Evolutionary conservation across 2,113 vertebrate species (phyloP).

Genomic region (Dinomys branickii): DNA sequence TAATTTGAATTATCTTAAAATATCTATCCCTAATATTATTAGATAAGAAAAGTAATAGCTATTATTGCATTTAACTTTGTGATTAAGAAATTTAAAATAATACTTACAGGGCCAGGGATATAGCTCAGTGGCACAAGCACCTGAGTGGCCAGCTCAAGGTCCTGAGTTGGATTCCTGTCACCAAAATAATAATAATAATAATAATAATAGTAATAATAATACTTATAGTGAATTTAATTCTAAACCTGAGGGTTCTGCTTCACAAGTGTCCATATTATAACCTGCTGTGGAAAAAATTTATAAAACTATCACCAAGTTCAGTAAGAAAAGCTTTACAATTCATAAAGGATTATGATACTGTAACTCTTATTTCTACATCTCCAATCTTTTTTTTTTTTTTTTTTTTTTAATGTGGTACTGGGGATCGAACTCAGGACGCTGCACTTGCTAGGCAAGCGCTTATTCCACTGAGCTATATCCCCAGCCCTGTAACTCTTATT

Average conservation of each 20-base stretch:
- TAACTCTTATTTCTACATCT: conserved; percentile 30
- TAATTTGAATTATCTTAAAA: conserved; percentile 43
- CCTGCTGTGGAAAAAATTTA: not conserved
- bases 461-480: too few species aligned
- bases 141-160: too few species aligned
- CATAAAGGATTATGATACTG: not conserved
- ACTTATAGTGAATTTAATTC: not conserved
- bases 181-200: conserved; percentile 22
- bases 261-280: not conserved
- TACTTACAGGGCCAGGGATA: not conserved
- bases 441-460: too few species aligned
- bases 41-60: not conserved
- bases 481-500: not conserved
- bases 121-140: too few species aligned
- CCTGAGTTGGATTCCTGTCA: too few species aligned
- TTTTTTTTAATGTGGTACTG: too few species aligned
- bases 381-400: too few species aligned
- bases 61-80: conserved; percentile 33
- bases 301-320: conserved; percentile 8
- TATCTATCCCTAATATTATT: not conserved
- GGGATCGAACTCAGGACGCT: too few species aligned
- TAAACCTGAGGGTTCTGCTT: conserved; percentile 7
- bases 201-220: conserved; percentile 42
- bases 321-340: not conserved
- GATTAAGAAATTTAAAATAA: conserved; percentile 13